Evolutionary conservation across 2,888 invertebrate species (phyloP), one percentile per base, ranked within the genome.

Genomic region (Eucriotettix oculatus): DNA sequence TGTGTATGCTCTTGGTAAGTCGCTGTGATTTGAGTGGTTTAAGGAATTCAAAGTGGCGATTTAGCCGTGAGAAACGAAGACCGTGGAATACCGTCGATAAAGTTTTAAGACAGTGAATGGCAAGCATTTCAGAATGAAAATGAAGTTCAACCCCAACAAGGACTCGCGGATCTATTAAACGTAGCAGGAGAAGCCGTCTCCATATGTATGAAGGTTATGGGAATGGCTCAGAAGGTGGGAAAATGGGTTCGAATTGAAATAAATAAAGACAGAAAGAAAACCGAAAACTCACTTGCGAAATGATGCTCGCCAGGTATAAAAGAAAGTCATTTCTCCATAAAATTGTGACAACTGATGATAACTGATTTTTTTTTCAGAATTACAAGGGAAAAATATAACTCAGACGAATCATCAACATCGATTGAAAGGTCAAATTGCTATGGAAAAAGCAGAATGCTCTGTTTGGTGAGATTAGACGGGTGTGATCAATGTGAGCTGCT

Each of bases 31-130:
- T 48, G 63, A 64, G 62, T 65, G 64, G 61, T 64, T 66, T 53
- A 58, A 65, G 58, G 60, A 62, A 60, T 63, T 63, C 43, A 62
- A 63, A 60, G 59, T 62, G 63, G 59, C 41, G 58, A 60, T 63
- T 66, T 64, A 63, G 63, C 62, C 60, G 53, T 66, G 61, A 64
- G 62, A 64, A 62, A 64, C 64, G 60, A 65, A 61, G 62, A 63
- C 52, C 64, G 63, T 62, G 63, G 62, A 54, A 65, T 44, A 64
- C 64, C 62, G 57, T 62, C 65, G 55, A 66, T 65, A 63, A 65
- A 60, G 63, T 64, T 60, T 44, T 62, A 59, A 61, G 65, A 63
- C 42, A 42, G n/a, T 9, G 58, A 63, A 60, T 59, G 61, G 55
- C 57, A 61, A 57, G 61, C 57, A 43, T 64, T 64, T 56, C 59